phyloP scores from a whole-genome alignment of 2,797 vertebrate species.

The Spheniscus humboldti region DNA sequence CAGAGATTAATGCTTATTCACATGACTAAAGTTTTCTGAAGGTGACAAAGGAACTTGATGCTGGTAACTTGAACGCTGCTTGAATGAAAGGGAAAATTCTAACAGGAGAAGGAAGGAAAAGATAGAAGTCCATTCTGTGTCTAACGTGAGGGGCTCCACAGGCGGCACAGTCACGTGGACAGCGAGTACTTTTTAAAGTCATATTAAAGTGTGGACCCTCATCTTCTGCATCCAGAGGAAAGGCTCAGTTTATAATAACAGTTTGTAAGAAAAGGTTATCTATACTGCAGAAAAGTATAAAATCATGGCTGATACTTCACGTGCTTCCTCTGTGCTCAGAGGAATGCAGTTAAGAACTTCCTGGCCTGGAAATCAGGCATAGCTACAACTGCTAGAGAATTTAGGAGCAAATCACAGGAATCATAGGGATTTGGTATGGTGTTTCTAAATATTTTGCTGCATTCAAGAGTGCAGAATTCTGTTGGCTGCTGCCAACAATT shows the following conservation, averaged over 20 bases:
- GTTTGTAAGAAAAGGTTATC: neutral
- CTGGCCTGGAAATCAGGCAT: neutral
- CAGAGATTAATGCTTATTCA: neutral
- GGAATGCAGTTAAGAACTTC: neutral
- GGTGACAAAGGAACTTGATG: neutral
- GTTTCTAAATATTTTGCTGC: neutral
- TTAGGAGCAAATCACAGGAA: neutral
- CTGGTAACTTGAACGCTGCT: neutral
- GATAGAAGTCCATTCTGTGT: neutral
- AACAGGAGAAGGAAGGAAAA: neutral
- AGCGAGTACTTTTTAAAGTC: neutral
- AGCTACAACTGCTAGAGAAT: neutral
- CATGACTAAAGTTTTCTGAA: neutral
- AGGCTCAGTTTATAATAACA: neutral
- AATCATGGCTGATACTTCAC: neutral
- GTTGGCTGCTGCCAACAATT: neutral
- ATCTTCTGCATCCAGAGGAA: neutral
- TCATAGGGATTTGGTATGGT: neutral
- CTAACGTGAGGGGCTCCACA: neutral
- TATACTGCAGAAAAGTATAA: neutral
- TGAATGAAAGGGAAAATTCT: neutral
- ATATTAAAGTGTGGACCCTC: neutral
- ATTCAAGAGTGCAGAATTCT: neutral
- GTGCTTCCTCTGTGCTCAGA: neutral
- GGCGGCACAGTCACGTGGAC: neutral